phyloP scores from a whole-genome alignment of 2,797 vertebrate species.

The Phoeniculus purpureus region DNA sequence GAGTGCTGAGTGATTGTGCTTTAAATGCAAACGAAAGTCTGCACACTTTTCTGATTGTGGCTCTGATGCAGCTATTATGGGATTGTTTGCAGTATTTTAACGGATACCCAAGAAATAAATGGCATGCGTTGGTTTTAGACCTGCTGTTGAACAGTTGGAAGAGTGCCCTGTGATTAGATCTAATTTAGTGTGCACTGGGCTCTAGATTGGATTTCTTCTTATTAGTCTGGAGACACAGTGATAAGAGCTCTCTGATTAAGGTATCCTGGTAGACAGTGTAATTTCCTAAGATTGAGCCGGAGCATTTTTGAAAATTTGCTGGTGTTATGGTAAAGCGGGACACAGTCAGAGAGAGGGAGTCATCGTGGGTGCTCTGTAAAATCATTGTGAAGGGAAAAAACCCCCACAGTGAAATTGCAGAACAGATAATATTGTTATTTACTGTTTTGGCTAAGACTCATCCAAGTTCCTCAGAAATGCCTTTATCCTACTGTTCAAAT shows the following conservation, averaged over 20 bases:
- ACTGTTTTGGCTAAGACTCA: not conserved
- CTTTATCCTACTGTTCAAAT: not conserved
- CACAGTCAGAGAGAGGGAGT: not conserved
- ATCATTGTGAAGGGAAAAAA: not conserved
- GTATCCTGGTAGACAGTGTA: conserved; percentile 51
- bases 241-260: conserved; percentile 72
- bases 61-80: conserved; percentile 26
- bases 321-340: not conserved
- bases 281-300: conserved; percentile 60
- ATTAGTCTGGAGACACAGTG: conserved; percentile 73
- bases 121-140: conserved; percentile 42
- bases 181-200: conserved; percentile 62
- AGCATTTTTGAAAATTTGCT: conserved; percentile 1
- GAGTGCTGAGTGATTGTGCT: not conserved
- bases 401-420: not conserved
- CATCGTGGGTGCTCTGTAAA: not conserved
- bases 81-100: conserved; percentile 42
- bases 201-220: conserved; percentile 76
- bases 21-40: conserved; percentile 17
- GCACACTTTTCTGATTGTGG: not conserved
- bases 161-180: conserved; percentile 67
- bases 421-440: not conserved
- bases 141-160: conserved; percentile 62
- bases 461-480: not conserved
- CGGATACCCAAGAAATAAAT: not conserved